Percentiles rank a stretch among this genome's conserved stretches.
Evolutionary conservation across 2,113 vertebrate species (phyloP).

Genomic region (Catharus bicknelli): DNA sequence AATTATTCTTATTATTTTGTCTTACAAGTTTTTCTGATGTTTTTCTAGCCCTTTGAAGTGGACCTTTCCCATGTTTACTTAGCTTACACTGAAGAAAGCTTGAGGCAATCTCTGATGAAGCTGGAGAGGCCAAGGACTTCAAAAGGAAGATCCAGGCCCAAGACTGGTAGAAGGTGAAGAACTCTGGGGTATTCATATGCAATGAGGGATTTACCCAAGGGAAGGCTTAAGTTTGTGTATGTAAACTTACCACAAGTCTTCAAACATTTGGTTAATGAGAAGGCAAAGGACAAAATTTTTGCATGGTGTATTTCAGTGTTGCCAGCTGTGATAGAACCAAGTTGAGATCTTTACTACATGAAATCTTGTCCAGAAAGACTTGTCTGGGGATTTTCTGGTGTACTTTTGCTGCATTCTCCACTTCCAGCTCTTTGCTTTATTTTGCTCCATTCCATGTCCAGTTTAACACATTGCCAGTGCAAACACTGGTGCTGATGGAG

Average conservation of each 20-base stretch:
- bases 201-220: slow-evolving; percentile 16
- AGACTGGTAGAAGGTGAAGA: slow-evolving; percentile 90
- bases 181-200: neutral
- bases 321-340: neutral
- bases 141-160: slow-evolving; percentile 91
- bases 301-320: neutral
- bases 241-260: neutral
- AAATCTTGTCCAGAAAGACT: neutral
- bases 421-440: neutral
- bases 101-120: slow-evolving; percentile 94
- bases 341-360: neutral
- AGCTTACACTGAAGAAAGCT: slow-evolving; percentile 96
- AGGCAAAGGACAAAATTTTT: neutral
- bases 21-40: neutral
- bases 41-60: slow-evolving; percentile 92
- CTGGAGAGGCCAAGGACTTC: slow-evolving; percentile 92
- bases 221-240: neutral
- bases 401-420: neutral
- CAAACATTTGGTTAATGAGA: neutral
- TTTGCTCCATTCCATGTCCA: neutral
- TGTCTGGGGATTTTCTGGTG: neutral
- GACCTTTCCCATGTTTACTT: slow-evolving; percentile 95
- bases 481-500: rapidly evolving
- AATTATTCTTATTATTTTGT: neutral
- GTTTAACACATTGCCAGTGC: rapidly evolving